Conservation (phyloP, 2,797 vertebrate species). For the Hippocampus kuda region DNA sequence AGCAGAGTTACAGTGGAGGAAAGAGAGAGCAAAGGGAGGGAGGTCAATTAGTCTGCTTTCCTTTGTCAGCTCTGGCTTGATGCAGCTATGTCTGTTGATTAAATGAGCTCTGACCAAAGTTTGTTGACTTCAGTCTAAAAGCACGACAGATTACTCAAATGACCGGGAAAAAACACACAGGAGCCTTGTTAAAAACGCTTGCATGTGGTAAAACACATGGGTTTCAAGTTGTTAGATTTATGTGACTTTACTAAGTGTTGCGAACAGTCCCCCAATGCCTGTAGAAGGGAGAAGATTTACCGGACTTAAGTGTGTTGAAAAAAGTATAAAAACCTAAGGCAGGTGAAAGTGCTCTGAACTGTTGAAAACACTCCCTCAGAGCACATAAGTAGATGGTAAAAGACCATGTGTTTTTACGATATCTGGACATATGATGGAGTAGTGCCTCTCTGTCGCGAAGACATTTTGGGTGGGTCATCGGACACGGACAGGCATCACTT, state of each 20-base stretch:
- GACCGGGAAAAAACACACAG: constrained; percentile 12
- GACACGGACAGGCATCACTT: no score
- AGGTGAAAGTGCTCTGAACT: neutral
- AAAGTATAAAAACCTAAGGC: neutral
- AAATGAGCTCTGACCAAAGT: constrained; percentile 37
- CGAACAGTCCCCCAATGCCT: constrained; percentile 12
- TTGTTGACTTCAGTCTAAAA: constrained; percentile 39
- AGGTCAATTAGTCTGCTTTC: constrained; percentile 42
- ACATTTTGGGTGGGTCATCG: no score
- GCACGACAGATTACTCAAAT: constrained; percentile 20
- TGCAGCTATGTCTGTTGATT: constrained; percentile 44
- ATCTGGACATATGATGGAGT: neutral
- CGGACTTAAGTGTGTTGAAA: constrained; percentile 15
- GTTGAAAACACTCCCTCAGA: neutral
- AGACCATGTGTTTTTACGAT: neutral
- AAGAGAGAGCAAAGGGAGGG: constrained; percentile 31
- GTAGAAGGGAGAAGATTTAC: constrained; percentile 7
- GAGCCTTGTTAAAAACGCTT: constrained; percentile 13
- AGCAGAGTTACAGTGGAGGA: constrained; percentile 51
- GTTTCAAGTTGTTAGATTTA: constrained; percentile 19
- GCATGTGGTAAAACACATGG: constrained; percentile 12
- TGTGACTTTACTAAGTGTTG: constrained; percentile 17
- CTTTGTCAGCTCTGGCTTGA: constrained; percentile 51
- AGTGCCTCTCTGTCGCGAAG: neutral
- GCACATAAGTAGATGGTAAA: neutral